Conservation (phyloP, 2,888 invertebrate genomes). For the Rhamnusium bicolor region DNA sequence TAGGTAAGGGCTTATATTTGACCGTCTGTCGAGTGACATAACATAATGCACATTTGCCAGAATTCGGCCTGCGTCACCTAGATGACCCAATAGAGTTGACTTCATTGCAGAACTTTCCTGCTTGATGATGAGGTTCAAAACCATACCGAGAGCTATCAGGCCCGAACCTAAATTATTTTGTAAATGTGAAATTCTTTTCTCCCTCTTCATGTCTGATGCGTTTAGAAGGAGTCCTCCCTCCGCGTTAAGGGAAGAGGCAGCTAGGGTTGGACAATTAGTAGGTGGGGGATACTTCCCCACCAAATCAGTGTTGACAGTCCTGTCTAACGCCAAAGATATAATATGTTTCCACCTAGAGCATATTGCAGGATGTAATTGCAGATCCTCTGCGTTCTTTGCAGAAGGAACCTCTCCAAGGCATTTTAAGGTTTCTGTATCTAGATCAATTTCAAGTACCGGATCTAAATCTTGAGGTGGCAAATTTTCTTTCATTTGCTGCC, state of each 20-base stretch:
- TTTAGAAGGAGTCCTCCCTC: not conserved
- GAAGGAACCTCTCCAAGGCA: not conserved
- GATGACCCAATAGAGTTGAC: not conserved
- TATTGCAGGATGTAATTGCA: not conserved
- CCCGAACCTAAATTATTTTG: slow-evolving; percentile 2
- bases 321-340: not conserved
- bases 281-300: slow-evolving; percentile 13
- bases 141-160: not conserved
- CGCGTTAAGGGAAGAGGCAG: not conserved
- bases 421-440: not conserved
- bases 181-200: not conserved
- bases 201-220: not conserved
- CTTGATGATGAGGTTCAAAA: not conserved
- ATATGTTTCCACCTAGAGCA: slow-evolving; percentile 6
- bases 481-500: not conserved
- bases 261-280: not conserved
- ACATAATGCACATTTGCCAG: slow-evolving; percentile 16
- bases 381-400: not conserved
- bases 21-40: slow-evolving; percentile 4
- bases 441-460: not conserved
- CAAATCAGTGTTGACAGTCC: not conserved
- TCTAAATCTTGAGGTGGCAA: not conserved
- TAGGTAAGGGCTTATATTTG: too few species aligned
- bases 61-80: slow-evolving; percentile 11
- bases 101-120: not conserved